These are phyloP conservation scores for Larimichthys polyactis DNA, from an alignment of 2,113 vertebrate species.

Conservation along the genomic window DNA sequence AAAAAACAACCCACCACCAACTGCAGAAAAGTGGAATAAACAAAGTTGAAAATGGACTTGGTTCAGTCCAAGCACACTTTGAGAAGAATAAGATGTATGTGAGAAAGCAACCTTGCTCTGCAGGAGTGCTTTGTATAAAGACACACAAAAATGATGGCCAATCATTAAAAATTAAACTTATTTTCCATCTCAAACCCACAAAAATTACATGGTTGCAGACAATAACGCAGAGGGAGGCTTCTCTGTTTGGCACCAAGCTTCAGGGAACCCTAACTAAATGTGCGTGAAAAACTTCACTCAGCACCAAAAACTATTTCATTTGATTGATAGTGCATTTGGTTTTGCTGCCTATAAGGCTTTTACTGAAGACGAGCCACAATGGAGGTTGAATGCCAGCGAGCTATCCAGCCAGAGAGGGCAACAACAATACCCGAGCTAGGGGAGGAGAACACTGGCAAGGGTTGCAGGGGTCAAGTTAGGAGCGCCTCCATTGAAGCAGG, in stretches of 20 bases:
- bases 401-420: constrained; percentile 68
- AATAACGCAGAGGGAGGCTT: constrained; percentile 13
- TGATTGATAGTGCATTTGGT: constrained; percentile 61
- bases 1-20: background rate
- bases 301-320: constrained; percentile 29
- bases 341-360: constrained; percentile 35
- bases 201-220: constrained; percentile 13
- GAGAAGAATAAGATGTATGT: background rate
- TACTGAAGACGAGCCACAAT: constrained; percentile 57
- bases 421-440: constrained; percentile 62
- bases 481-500: constrained; percentile 68
- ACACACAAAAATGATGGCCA: background rate
- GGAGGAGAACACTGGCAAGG: constrained; percentile 55
- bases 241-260: background rate
- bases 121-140: background rate
- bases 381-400: constrained; percentile 62
- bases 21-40: background rate
- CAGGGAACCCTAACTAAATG: background rate
- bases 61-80: background rate
- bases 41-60: background rate
- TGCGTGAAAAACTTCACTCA: background rate
- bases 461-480: constrained; percentile 75
- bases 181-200: constrained; percentile 3
- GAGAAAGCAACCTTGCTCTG: background rate
- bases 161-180: background rate